Base-by-base conservation (phyloP, 2,888 invertebrate species). In the Athalia circularis region DNA sequence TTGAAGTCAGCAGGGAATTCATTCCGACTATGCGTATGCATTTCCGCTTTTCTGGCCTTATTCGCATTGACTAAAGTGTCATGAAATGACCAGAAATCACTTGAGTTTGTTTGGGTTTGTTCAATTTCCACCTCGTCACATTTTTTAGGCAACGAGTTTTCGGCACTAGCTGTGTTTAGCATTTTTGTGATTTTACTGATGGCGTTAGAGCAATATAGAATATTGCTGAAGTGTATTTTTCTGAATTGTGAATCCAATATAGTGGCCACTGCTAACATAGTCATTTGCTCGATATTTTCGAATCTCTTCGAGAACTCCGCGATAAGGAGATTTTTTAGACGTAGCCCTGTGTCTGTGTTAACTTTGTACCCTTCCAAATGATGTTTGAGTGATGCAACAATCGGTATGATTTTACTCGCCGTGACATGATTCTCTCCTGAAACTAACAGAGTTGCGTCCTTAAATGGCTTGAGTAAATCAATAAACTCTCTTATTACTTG, bases 171-270 rank as follows among this genome's bases (percentile, higher is more conserved):
- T 8, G 50, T 50, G 59, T 79, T 72, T 8, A 80, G 15, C 61
- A 11, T 9, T 74, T 72, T 57, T 52, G 79, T 67, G 15, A 81
- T 80, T 65, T 77, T 77, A 62, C 77, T 78, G 4, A 81, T 79
- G 5, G 78, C 80, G 48, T 78, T 52, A 52, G 72, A 64, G 76
- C 80, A 80, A 52, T 48, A 6, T 67, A 67, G n/a, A 11, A 52
- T 50, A 52, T 67, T 67, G 29, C n/a, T 11, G 6, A 67, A 67
- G 15, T 67, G 67, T 52, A 67, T 52, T 11, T 67, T 67, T 52
- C 52, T 9, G 50, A 67, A 67, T 9, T 50, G 67, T 50, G 67
- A 50, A 50, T 67, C 67, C n/a, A 50, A 67, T 50, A 67, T 67
- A 5, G 67, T 67, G 2, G 67, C 67, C 48, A 50, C 9, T 6